Base-by-base conservation (phyloP, 2,888 invertebrate genomes). In the Muschampia plurimacula region DNA sequence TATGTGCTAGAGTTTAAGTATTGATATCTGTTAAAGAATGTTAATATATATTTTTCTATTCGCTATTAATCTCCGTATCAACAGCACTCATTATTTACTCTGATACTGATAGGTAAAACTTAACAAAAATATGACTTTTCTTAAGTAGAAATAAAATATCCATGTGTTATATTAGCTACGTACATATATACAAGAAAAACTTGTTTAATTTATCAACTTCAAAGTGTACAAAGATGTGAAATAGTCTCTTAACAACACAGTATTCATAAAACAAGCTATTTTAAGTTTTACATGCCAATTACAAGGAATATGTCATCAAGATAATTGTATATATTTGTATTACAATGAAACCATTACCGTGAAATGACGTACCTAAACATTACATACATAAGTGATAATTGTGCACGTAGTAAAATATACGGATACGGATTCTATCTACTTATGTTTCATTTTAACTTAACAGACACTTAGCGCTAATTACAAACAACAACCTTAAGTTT, bases 391-490 rank as follows among this genome's bases (percentile, higher is more conserved):
- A 83, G 85, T 88, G 88, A 83, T 93, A 92, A 92, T 92, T 91
- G 84, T 81, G 84, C 78, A 84, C 80, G 86, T 84, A 84, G 84
- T 81, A 85, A 87, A 86, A 85, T 84, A 79, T 81, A 84, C 81
- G 84, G 86, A 91, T 89, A 84, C 81, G 84, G 86, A 91, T 89
- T 81, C 84, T 87, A 89, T 91, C 90, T 91, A 92, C 88, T 91
- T 89, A 89, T 84, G 86, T 88, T 89, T 86, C 86, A 89, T 91
- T 92, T 89, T 86, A 88, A 89, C 88, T 90, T 92, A 92, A 90
- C 90, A 91, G 87, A 88, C 90, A 90, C 87, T 93, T 92, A 92
- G 87, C 90, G 86, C 85, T 88, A 91, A 92, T 93, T 93, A 92
- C 84, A 77, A 78, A 75, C 69, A 72, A 80, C 86, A 84, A 78